Base-by-base conservation (phyloP, 2,113 vertebrate species). In the Monopterus albus region DNA sequence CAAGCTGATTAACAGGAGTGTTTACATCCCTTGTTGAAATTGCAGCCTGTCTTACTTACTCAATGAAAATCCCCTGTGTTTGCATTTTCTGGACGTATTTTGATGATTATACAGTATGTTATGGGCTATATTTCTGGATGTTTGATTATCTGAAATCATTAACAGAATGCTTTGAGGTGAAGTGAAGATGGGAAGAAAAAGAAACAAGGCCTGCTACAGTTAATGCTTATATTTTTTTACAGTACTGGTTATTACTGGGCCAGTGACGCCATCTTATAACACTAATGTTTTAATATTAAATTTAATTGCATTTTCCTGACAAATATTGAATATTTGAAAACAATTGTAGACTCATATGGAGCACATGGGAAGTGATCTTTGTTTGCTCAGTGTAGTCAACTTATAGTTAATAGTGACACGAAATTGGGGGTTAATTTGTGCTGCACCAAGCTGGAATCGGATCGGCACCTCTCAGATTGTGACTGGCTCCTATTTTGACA, bases 1-100 rank as follows among this genome's bases (percentile, higher is more conserved):
- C 33, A 28, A 14, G 23, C 15, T 23, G 29, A 36, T 38, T 1
- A 25, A 49, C 15, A 29, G 3, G 12, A 52, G 51, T 5, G 26
- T 63, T 45, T 52, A 60, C 25, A 35, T 52, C 55, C 33, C 20
- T 51, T 20, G 64, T 47, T 73, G 53, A 70, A 49, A 55, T 5
- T 65, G 15, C 31, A 47, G 52, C 43, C 49, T 29, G 3, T 20
- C 20, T 50, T 57, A 13, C 40, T 38, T 72, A 31, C 29, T 31
- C 5, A 7, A 7, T 12, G 18, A 35, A 53, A 53, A 53, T 20
- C 5, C 4, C 0, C 17, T 33, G 3, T 13, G 28, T 2, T 26
- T 11, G 18, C 36, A 12, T 36, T 21, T n/a, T 7, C n/a, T 7
- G 40, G 17, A 42, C 8, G 40, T 18, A 10, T 18, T 42, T 20